Percentiles rank a stretch among this genome's conserved stretches.
Conservation (phyloP, 2,113 vertebrate genomes). For the Megaceryle maxima region DNA sequence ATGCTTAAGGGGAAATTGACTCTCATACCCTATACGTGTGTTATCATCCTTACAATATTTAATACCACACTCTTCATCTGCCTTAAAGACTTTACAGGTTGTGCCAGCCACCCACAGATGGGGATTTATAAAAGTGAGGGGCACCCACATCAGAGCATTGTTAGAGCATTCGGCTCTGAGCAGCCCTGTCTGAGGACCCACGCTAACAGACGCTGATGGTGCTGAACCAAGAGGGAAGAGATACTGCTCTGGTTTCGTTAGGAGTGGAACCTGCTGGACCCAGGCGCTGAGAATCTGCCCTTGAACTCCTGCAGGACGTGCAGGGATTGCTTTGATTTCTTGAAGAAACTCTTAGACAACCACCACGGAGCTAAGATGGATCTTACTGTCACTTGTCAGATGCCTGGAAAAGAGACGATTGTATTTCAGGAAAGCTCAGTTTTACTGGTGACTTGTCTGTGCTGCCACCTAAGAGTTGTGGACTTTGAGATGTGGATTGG, state of each 20-base stretch:
- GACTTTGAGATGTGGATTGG: background rate
- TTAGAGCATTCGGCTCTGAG: background rate
- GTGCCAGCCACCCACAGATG: slow-evolving; percentile 92
- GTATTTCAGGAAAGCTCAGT: background rate
- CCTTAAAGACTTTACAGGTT: slow-evolving; percentile 88
- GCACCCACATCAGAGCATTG: background rate
- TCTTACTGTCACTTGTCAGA: background rate
- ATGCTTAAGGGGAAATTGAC: background rate
- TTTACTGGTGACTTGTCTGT: background rate
- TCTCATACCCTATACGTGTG: rapidly evolving
- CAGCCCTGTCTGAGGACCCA: background rate
- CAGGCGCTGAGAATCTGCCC: background rate
- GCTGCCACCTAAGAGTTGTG: background rate
- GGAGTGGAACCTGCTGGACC: background rate
- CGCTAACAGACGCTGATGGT: background rate
- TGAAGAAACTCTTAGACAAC: background rate
- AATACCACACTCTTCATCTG: background rate
- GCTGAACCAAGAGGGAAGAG: background rate
- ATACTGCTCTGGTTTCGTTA: background rate
- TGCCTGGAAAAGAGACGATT: background rate
- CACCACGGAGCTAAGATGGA: background rate
- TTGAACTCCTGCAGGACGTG: background rate
- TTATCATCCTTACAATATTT: background rate
- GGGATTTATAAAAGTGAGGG: slow-evolving; percentile 81
- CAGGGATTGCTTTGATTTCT: background rate